These are phyloP conservation scores for Watsonalla binaria DNA, from an alignment of 2,888 invertebrate species.

Conservation along the genomic window DNA sequence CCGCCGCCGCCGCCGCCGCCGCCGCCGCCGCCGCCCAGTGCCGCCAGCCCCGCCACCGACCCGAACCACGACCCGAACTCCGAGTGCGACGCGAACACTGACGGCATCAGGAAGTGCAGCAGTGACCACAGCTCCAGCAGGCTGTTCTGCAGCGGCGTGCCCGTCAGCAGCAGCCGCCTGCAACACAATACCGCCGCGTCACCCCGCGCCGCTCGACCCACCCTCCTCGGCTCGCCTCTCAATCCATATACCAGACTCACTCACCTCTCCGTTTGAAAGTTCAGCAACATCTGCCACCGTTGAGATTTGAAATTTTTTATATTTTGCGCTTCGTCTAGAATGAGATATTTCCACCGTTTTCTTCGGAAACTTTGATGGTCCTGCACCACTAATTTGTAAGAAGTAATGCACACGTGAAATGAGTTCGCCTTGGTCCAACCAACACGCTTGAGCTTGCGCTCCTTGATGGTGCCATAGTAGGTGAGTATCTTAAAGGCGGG, in stretches of 20 bases:
- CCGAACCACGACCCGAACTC: conserved; percentile 99
- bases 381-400: conserved; percentile 98
- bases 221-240: too few relatives aligned
- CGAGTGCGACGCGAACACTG: conserved; percentile 96
- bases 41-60: conserved; percentile 85
- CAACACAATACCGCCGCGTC: conserved; percentile 19
- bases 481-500: conserved; percentile 99
- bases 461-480: conserved; percentile 98
- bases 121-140: conserved; percentile 98
- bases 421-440: conserved; percentile 99
- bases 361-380: conserved; percentile 98
- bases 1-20: conserved; percentile 52
- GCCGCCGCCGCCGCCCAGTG: conserved; percentile 45
- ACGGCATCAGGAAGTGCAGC: conserved; percentile 99
- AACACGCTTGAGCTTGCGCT: conserved; percentile 92
- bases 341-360: conserved; percentile 98
- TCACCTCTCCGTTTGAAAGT: conserved; percentile 94
- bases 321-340: conserved; percentile 99
- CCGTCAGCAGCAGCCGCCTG: conserved; percentile 93
- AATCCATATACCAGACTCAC: conserved; percentile 23
- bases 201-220: background rate
- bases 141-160: conserved; percentile 97
- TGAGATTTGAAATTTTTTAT: conserved; percentile 99
- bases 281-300: conserved; percentile 97
- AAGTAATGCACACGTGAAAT: conserved; percentile 98